Conservation (phyloP, 2,888 invertebrate species). For the Drosophila seclusa region DNA sequence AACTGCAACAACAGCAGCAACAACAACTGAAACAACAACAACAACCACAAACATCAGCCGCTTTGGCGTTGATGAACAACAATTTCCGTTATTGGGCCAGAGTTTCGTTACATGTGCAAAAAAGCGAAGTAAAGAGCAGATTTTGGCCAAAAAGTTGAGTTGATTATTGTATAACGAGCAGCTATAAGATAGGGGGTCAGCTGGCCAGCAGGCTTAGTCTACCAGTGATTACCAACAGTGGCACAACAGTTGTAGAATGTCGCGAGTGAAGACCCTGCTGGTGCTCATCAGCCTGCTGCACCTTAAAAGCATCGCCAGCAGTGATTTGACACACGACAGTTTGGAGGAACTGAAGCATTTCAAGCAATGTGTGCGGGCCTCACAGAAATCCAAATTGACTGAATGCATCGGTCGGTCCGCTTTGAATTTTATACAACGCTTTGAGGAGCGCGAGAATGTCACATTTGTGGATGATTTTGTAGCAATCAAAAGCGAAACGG, state of each 20-base stretch:
- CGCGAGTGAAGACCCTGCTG: slow-evolving; percentile 11
- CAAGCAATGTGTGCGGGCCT: slow-evolving; percentile 85
- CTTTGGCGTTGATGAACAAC: slow-evolving; percentile 71
- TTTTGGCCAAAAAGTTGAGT: slow-evolving; percentile 52
- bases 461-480: slow-evolving; percentile 88
- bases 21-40: slow-evolving; percentile 17
- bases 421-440: slow-evolving; percentile 87
- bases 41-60: slow-evolving; percentile 22
- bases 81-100: slow-evolving; percentile 77
- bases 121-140: slow-evolving; percentile 50
- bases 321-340: slow-evolving; percentile 53
- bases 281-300: slow-evolving; percentile 44
- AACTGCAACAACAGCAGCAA: slow-evolving; percentile 24
- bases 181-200: slow-evolving; percentile 58
- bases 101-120: slow-evolving; percentile 65
- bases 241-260: slow-evolving; percentile 40
- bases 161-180: slow-evolving; percentile 65
- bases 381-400: slow-evolving; percentile 85
- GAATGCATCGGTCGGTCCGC: slow-evolving; percentile 91
- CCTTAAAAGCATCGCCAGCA: slow-evolving; percentile 23
- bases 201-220: slow-evolving; percentile 69
- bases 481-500: slow-evolving; percentile 87
- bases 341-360: slow-evolving; percentile 70
- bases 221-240: slow-evolving; percentile 4
- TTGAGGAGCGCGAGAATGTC: slow-evolving; percentile 89